Percentiles rank a stretch among this genome's conserved stretches.
Evolutionary conservation across 1,140 invertebrate genomes (phyloP).

Genomic region (Phymastichus coffea): DNA sequence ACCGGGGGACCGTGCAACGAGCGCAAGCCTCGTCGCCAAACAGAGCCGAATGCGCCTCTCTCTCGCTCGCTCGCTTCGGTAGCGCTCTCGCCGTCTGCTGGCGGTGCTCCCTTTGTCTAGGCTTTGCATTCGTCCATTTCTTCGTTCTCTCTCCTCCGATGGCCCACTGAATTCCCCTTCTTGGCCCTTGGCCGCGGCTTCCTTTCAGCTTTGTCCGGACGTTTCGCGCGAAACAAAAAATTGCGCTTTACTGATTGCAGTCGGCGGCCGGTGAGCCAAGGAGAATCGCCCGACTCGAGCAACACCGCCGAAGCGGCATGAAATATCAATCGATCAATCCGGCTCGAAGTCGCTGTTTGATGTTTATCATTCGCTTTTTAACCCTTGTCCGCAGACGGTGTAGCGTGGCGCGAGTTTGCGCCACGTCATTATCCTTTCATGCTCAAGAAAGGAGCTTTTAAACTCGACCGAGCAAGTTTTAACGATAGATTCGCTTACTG

Average conservation of each 20-base stretch:
- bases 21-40: too few relatives aligned
- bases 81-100: neutral
- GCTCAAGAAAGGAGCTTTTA: neutral
- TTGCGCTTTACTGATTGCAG: slow-evolving; percentile 9
- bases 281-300: neutral
- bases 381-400: too few relatives aligned
- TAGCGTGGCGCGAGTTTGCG: neutral
- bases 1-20: too few relatives aligned
- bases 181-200: neutral
- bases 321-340: slow-evolving; percentile 15
- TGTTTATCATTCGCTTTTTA: slow-evolving; percentile 17
- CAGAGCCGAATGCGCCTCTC: too few relatives aligned
- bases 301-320: neutral
- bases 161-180: too few relatives aligned
- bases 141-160: neutral
- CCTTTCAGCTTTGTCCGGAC: neutral
- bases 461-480: slow-evolving; percentile 10
- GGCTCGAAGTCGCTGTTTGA: slow-evolving; percentile 8
- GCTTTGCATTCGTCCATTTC: neutral
- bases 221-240: neutral
- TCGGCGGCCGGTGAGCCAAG: neutral
- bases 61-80: too few relatives aligned
- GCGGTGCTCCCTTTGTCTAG: neutral
- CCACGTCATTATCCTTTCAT: slow-evolving; percentile 4
- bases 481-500: neutral